phyloP scores from a whole-genome alignment of 2,113 vertebrate genomes.

The Odocoileus virginianus region DNA sequence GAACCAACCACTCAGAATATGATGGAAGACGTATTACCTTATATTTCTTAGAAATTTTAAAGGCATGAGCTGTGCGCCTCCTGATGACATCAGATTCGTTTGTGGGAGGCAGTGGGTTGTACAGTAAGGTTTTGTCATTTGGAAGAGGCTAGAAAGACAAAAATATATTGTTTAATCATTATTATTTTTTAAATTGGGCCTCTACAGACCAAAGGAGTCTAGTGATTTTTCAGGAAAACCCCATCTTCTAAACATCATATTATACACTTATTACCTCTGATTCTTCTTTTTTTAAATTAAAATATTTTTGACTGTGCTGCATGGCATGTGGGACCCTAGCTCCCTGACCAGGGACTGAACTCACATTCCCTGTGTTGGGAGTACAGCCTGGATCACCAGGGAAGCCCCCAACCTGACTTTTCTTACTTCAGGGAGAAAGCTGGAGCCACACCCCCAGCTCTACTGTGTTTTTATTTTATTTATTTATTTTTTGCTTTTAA shows the following conservation, averaged over 20 bases:
- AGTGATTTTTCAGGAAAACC: conserved; percentile 2
- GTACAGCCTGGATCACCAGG: neutral
- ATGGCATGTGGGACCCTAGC: neutral
- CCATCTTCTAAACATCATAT: neutral
- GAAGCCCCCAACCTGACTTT: neutral
- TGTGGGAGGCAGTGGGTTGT: conserved; percentile 87
- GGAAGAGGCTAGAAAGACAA: conserved; percentile 87
- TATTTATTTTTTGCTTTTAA: too few relatives aligned
- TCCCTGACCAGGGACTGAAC: neutral
- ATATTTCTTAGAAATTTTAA: conserved; percentile 94
- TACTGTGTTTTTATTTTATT: too few relatives aligned
- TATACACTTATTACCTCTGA: neutral
- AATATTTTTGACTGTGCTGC: neutral
- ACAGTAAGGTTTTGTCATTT: conserved; percentile 76
- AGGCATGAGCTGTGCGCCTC: conserved; percentile 84
- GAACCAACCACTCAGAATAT: neutral
- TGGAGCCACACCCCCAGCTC: neutral
- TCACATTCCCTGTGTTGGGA: neutral
- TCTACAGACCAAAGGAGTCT: neutral
- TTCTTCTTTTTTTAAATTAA: neutral
- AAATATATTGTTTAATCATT: neutral
- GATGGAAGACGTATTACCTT: conserved; percentile 81
- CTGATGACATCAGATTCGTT: conserved; percentile 82
- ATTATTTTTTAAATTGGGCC: neutral
- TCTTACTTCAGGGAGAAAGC: neutral